Base-by-base conservation (phyloP, 92 coral and sea anemone genomes). In the Pocillopora meandrina region DNA sequence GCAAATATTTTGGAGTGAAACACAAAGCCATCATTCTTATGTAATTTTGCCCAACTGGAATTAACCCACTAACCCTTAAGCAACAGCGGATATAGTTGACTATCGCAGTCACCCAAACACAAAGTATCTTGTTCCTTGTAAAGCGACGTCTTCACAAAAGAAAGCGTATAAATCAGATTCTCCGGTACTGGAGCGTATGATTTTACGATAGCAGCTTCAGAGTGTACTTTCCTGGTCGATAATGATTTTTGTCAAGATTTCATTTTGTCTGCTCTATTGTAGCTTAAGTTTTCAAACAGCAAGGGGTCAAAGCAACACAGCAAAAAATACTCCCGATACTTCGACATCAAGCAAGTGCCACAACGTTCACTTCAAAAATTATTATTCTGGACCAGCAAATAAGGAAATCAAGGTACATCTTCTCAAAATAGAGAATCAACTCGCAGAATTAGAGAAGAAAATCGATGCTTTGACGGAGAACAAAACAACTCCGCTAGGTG, bases 351-450 rank as follows among this genome's bases (percentile, higher is more conserved):
- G 31, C 10, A 76, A 60, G 12, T 76, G 68, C 67, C 67, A 61
- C 23, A 33, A 76, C 21, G 68, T 76, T 21, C 68, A 76, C 56
- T 76, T 76, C 69, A 76, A 76, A 65, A 75, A 75, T n/a, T 76
- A 76, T 61, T 76, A 60, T 42, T 76, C 69, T 6, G 47, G 49
- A 58, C 67, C 68, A 34, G 56, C 21, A 33, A 72, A 42, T 59
- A 76, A 61, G 16, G 56, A 33, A 2, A 76, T 60, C 69, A 76
- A 76, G 14, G 68, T 33, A 10, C 66, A 60, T 20, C 80, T 76
- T 35, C 16, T 60, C 26, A 76, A 56, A 58, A 61, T 76, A 59
- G 69, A 76, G 23, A 76, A 76, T 47, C 56, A 34, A 35, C 80
- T 76, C 12, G 66, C 17, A 2, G 67, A 76, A 33, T 5, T 33